Percentiles rank a stretch among this genome's conserved stretches.
These are phyloP conservation scores for Agonopterix alstromeriana DNA, from an alignment of 2,888 invertebrate species.

Conservation along the genomic window DNA sequence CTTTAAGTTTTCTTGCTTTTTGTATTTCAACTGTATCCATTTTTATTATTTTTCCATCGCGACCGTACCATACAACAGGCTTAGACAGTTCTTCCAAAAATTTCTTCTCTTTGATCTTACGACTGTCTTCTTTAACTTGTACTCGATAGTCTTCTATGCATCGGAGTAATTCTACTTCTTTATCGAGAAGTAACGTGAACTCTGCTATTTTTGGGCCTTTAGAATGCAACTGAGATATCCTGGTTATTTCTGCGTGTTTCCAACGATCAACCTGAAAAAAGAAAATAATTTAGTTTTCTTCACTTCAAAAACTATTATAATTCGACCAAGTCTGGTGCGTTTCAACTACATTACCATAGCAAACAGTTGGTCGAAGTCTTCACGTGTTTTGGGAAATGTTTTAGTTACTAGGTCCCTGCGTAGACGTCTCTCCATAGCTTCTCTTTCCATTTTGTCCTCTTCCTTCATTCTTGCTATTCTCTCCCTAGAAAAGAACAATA, in stretches of 20 bases:
- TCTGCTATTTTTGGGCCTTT: slow-evolving; percentile 84
- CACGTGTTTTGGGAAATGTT: slow-evolving; percentile 82
- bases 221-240: slow-evolving; percentile 79
- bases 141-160: slow-evolving; percentile 82
- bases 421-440: slow-evolving; percentile 71
- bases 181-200: slow-evolving; percentile 82
- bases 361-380: slow-evolving; percentile 86
- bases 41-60: slow-evolving; percentile 81
- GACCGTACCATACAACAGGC: slow-evolving; percentile 86
- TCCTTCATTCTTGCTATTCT: slow-evolving; percentile 67
- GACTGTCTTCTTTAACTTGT: slow-evolving; percentile 76
- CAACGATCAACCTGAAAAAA: slow-evolving; percentile 77
- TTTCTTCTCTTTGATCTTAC: slow-evolving; percentile 76
- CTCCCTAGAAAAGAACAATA: slow-evolving; percentile 34
- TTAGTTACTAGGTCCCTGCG: slow-evolving; percentile 78
- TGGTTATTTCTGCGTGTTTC: slow-evolving; percentile 79
- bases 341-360: slow-evolving; percentile 52
- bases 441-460: slow-evolving; percentile 69
- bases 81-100: slow-evolving; percentile 82
- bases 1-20: slow-evolving; percentile 84
- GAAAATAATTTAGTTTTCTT: neutral
- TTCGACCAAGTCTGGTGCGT: no score
- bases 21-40: slow-evolving; percentile 91
- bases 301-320: no score
- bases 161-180: slow-evolving; percentile 82